A percentile compares a stretch with the other conserved stretches of the same genome.
Conservation (phyloP, 2,888 invertebrate genomes). For the Ornithoptera alexandrae region DNA sequence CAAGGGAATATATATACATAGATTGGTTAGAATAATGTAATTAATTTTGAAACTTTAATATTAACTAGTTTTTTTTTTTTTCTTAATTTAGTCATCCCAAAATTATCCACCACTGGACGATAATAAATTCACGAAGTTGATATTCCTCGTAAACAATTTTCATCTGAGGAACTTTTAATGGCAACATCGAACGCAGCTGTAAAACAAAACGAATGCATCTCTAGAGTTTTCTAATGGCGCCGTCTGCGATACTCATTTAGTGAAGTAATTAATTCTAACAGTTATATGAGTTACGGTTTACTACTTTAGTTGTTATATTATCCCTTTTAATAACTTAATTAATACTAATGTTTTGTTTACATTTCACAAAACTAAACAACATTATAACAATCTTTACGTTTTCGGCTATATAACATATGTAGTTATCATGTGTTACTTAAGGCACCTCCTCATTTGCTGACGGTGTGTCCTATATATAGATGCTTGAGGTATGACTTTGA, state of each 20-base stretch:
- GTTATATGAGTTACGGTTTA: slow-evolving; percentile 11
- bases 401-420: too few species aligned
- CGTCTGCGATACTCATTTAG: slow-evolving; percentile 26
- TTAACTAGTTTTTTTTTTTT: too few species aligned
- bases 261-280: slow-evolving; percentile 27
- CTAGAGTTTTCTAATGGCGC: slow-evolving; percentile 34
- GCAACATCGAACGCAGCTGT: slow-evolving; percentile 32
- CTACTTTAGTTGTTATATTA: neutral
- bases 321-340: neutral
- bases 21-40: too few species aligned
- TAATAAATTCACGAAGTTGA: slow-evolving; percentile 9
- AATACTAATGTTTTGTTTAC: too few species aligned
- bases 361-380: too few species aligned
- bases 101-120: slow-evolving; percentile 4
- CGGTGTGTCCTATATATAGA: too few species aligned
- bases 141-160: slow-evolving; percentile 25
- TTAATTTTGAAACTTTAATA: too few species aligned
- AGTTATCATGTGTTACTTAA: too few species aligned
- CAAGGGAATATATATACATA: too few species aligned
- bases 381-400: too few species aligned
- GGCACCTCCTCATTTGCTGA: too few species aligned
- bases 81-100: neutral
- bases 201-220: slow-evolving; percentile 35
- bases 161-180: slow-evolving; percentile 35
- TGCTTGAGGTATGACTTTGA: too few species aligned